These are phyloP conservation scores for Siniperca scherzeri DNA, from an alignment of 2,797 vertebrate genomes.

Conservation along the genomic window DNA sequence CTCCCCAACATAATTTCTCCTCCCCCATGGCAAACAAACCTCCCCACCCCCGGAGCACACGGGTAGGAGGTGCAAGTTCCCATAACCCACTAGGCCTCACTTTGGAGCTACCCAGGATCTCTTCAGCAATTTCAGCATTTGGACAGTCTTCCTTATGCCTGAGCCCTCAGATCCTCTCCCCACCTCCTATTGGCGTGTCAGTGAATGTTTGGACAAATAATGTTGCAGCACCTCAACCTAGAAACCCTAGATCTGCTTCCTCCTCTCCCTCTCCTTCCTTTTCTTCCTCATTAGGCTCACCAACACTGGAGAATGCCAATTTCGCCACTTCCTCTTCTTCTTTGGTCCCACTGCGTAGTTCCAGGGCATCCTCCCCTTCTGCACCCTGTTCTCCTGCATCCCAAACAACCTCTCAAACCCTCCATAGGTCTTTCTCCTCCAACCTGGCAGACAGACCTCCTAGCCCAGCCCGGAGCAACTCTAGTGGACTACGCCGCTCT, in stretches of 20 bases:
- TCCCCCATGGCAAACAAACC: slow-evolving; percentile 79
- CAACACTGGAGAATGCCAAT: slow-evolving; percentile 18
- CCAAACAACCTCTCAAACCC: slow-evolving; percentile 47
- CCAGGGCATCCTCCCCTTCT: slow-evolving; percentile 57
- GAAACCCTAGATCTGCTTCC: slow-evolving; percentile 59
- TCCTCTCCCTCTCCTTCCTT: slow-evolving; percentile 45
- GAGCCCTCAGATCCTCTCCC: slow-evolving; percentile 80
- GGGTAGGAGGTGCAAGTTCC: slow-evolving; percentile 56
- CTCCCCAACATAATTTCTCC: slow-evolving; percentile 71
- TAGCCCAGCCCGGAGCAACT: slow-evolving; percentile 58
- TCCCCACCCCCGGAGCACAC: slow-evolving; percentile 74
- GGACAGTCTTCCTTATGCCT: slow-evolving; percentile 52
- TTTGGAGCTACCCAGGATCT: slow-evolving; percentile 78
- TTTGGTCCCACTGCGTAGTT: slow-evolving; percentile 22
- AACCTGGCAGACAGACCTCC: slow-evolving; percentile 64
- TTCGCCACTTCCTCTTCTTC: slow-evolving; percentile 35
- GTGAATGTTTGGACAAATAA: slow-evolving; percentile 72
- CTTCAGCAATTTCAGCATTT: slow-evolving; percentile 59
- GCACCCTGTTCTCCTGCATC: slow-evolving; percentile 11
- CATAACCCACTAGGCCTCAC: slow-evolving; percentile 83
- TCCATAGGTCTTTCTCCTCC: slow-evolving; percentile 69
- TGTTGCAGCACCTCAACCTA: slow-evolving; percentile 80
- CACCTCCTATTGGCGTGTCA: slow-evolving; percentile 81
- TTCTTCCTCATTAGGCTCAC: slow-evolving; percentile 39
- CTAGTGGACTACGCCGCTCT: slow-evolving; percentile 55